Conservation (phyloP, 1,140 invertebrate species). For the Holotrichia oblita region DNA sequence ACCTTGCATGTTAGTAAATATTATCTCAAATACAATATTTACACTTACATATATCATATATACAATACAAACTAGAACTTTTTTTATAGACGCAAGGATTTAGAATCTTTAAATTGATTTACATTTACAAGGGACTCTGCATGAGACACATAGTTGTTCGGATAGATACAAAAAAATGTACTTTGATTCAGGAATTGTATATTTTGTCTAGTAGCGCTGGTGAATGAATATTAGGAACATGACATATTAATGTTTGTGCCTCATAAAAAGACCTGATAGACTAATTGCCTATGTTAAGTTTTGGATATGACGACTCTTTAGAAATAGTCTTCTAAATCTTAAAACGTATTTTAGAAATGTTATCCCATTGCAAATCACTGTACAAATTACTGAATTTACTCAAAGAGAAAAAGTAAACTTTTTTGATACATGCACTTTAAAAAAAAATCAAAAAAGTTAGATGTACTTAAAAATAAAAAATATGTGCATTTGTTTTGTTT, state of each 20-base stretch:
- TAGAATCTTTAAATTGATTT: too few relatives aligned
- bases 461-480: neutral
- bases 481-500: neutral
- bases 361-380: neutral
- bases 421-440: neutral
- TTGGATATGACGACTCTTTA: neutral
- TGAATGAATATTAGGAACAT: slow-evolving; percentile 40
- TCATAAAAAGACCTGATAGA: slow-evolving; percentile 46
- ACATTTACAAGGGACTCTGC: too few relatives aligned
- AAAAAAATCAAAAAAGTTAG: too few relatives aligned
- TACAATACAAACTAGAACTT: too few relatives aligned
- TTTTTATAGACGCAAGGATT: too few relatives aligned
- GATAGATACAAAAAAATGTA: too few relatives aligned
- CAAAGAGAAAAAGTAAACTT: neutral
- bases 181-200: slow-evolving; percentile 21
- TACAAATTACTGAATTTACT: neutral
- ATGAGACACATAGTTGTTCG: too few relatives aligned
- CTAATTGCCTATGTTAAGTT: slow-evolving; percentile 40
- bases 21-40: too few relatives aligned
- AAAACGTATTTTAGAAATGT: neutral
- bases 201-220: slow-evolving; percentile 20
- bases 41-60: too few relatives aligned
- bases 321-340: slow-evolving; percentile 5
- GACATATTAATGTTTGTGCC: slow-evolving; percentile 50
- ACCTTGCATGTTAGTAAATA: too few relatives aligned